Evolutionary conservation across 2,797 vertebrate species (phyloP).

Genomic region (Clarias platycephalus): DNA sequence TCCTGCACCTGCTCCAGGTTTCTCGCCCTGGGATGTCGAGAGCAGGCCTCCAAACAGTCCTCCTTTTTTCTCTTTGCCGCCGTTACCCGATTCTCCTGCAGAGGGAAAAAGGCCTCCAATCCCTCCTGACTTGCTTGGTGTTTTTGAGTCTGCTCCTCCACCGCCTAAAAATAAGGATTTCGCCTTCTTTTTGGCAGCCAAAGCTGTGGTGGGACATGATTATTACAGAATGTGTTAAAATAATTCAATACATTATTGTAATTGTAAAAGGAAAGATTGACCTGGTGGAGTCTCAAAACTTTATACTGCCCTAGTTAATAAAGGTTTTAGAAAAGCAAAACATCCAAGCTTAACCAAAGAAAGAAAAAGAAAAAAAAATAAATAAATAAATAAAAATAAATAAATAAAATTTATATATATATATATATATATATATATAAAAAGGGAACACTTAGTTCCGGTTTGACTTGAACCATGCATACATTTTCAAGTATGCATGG

Average conservation of each 20-base stretch:
- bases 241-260: no score
- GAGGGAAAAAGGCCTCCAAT: constrained; percentile 52
- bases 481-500: no score
- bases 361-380: no score
- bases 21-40: neutral
- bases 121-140: constrained; percentile 38
- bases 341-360: neutral
- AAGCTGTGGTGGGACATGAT: constrained; percentile 35
- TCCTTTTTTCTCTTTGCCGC: constrained; percentile 34
- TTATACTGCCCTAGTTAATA: neutral
- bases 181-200: constrained; percentile 53
- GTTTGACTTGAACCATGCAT: no score
- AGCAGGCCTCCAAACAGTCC: constrained; percentile 46
- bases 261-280: neutral
- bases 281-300: neutral
- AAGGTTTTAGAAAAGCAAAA: constrained; percentile 7
- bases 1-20: neutral
- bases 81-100: neutral
- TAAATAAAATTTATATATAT: no score
- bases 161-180: constrained; percentile 42
- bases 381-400: no score
- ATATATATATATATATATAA: neutral
- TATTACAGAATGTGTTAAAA: neutral
- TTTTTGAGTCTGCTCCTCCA: constrained; percentile 2
- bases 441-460: no score